Evolutionary conservation across 2,888 invertebrate genomes (phyloP).

Genomic region (Nomada goodeniana): DNA sequence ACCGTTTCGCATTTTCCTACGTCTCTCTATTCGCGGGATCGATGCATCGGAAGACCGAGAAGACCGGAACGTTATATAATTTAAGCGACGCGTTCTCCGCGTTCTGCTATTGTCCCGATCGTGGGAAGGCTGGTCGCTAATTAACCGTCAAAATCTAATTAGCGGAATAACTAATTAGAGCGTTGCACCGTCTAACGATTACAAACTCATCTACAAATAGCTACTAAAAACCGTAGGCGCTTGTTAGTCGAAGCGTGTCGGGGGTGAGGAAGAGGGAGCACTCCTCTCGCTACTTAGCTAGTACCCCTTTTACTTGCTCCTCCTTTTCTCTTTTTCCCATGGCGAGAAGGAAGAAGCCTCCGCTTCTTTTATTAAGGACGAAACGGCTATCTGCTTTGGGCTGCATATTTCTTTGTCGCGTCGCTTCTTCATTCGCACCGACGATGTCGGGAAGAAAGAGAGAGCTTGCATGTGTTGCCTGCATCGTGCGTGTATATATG

Average conservation of each 20-base stretch:
- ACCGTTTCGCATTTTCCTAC: constrained; percentile 36
- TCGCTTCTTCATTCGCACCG: constrained; percentile 39
- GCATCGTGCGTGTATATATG: not conserved
- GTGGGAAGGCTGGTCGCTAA: constrained; percentile 53
- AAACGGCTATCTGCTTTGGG: constrained; percentile 70
- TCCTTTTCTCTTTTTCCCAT: not conserved
- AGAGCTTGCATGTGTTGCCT: not conserved
- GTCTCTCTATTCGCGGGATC: constrained; percentile 16
- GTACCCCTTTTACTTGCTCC: not conserved
- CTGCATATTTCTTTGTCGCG: constrained; percentile 21
- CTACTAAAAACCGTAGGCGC: constrained; percentile 26
- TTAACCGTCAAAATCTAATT: constrained; percentile 61
- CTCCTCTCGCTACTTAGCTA: constrained; percentile 6
- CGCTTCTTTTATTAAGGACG: constrained; percentile 76
- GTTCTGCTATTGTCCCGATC: constrained; percentile 37
- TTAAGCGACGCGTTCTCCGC: constrained; percentile 29
- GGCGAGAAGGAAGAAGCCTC: constrained; percentile 4
- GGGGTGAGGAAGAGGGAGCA: constrained; percentile 15
- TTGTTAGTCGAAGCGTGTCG: constrained; percentile 17
- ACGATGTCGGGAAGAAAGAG: constrained; percentile 42
- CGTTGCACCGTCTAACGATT: constrained; percentile 44
- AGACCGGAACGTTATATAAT: not conserved
- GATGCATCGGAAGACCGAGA: not conserved
- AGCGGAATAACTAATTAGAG: constrained; percentile 52
- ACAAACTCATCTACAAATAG: constrained; percentile 51